Base-by-base conservation (phyloP, 1,140 invertebrate species). In the Helicoverpa armigera region DNA sequence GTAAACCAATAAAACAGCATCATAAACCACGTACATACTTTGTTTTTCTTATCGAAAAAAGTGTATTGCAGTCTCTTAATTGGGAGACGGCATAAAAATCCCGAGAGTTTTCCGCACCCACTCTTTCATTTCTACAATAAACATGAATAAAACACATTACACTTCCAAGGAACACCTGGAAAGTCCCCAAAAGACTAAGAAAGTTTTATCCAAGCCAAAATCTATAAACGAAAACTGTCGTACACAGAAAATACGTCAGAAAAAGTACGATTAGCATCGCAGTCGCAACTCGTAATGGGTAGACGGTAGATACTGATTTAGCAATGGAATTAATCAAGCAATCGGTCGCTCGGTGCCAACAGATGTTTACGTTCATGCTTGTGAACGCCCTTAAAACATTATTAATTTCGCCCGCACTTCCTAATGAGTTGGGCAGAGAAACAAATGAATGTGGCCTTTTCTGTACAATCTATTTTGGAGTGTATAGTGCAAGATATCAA, bases 271-370 rank as follows among this genome's bases (percentile, higher is more conserved):
- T 53, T 35, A 80, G 61, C 18, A 75, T 56, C 53, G 16, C 53
- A 43, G 54, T 31, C 29, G 70, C 58, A 56, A 65, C 23, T 77
- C 12, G 23, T 77, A 67, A 67, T 77, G n/a, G 75, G 50, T 67
- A 65, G 43, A 61, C 73, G 18, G 35, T 53, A 65, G 75, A 4
- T 56, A 80, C 82, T 60, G 69, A 80, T 79, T 82, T 80, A 84
- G 84, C 78, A 61, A 81, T 82, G 69, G 80, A 83, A 85, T 86
- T 82, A 83, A 86, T 86, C 80, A 83, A 86, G 80, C 75, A n/a
- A 86, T 86, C 80, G 84, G 79, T 9, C 43, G 61, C 12, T 10
- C 31, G 58, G 80, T 83, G 84, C 84, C 84, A 86, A 84, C 61
- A 56, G 18, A 77, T 65, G 61, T 77, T 77, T 65, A 77, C 75